Evolutionary conservation across 1,140 invertebrate species (phyloP), one percentile per base, ranked within the genome.

Genomic region (Alviniconcha marisindica): DNA sequence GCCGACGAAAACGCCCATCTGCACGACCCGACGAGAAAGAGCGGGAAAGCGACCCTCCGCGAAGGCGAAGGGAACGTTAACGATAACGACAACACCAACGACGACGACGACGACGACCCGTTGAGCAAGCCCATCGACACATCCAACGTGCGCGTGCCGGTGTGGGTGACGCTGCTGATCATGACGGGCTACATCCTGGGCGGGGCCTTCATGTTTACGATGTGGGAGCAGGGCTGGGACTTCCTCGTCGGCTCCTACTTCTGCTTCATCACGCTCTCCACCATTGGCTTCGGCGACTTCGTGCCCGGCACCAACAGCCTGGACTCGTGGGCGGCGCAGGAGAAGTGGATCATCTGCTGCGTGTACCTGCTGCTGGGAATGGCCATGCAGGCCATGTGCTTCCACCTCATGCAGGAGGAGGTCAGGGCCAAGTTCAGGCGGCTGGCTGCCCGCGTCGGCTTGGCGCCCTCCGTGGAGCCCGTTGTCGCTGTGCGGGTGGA

Each of bases 311-410:
- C 83, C 90, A 93, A 82, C 81, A 93, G 83, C 81, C 89, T 94
- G 95, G 83, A 95, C 96, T 42, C 94, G 94, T 80, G 89, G 85
- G 85, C 86, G 33, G 88, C 89, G 51, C 87, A 92, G 74, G 88
- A 89, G 71, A 92, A 92, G 83, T 87, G 90, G 66, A 87, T 91
- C 18, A 83, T 90, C 21, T 91, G 90, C 78, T 84, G 87, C 44
- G 69, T 92, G 40, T 93, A 93, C 78, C 83, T 93, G 44, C 96
- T 99, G 94, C 95, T 99, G 77, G 98, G 98, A 42, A 98, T 99
- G 96, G 97, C 98, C 4, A 94, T 99, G 2, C 97, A 99, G 71
- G 98, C 98, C 86, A 99, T 99, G 98, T 99, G 98, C 93, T 99
- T 99, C 94, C 98, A 99, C 94, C 95, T 99, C 44, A 98, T 98